phyloP scores from a whole-genome alignment of 2,888 invertebrate genomes.

The Eupithecia inturbata region DNA sequence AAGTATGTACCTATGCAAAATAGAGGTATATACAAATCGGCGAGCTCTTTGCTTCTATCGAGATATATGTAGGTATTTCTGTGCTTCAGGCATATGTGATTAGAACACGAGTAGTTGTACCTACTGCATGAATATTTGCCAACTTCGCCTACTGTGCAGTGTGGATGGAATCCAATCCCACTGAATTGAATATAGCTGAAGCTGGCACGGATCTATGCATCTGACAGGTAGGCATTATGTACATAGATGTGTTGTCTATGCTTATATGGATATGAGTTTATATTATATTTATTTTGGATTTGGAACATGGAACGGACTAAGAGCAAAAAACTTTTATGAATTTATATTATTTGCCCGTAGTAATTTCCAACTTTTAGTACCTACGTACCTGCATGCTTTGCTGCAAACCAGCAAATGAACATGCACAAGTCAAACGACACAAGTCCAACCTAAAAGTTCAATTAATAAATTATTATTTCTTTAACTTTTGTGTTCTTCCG shows the following conservation, averaged over 20 bases:
- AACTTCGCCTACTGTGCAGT: constrained; percentile 7
- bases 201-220: constrained; percentile 31
- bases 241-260: constrained; percentile 14
- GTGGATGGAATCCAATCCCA: constrained; percentile 41
- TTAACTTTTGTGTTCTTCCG: neutral
- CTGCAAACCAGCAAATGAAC: too few relatives aligned
- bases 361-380: too few relatives aligned
- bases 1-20: too few relatives aligned
- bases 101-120: neutral
- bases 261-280: neutral
- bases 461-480: too few relatives aligned
- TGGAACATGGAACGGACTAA: neutral
- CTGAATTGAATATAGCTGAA: constrained; percentile 45
- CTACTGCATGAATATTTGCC: neutral
- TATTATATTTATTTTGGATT: neutral
- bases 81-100: too few relatives aligned
- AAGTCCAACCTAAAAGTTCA: too few relatives aligned
- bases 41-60: too few relatives aligned
- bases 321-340: neutral
- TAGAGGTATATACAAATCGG: too few relatives aligned
- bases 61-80: too few relatives aligned
- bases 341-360: neutral
- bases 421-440: too few relatives aligned
- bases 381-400: too few relatives aligned
- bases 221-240: constrained; percentile 28